Evolutionary conservation across 1,140 invertebrate genomes (phyloP), one percentile per base, ranked within the genome.

Genomic region (Adoxophyes honmai): DNA sequence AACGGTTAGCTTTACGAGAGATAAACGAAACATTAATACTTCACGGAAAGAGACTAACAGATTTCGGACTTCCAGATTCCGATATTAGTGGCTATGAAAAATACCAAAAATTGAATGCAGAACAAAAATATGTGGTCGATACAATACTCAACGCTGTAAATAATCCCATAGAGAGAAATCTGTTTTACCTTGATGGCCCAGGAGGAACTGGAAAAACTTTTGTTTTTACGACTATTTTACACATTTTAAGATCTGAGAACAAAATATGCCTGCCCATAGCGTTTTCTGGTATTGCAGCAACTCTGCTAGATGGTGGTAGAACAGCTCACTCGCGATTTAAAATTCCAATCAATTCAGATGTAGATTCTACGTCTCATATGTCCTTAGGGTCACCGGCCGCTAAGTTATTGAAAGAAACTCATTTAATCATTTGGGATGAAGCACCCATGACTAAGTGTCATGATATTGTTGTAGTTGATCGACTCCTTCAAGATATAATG

Each of bases 281-380:
- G 34, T 89, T 78, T n/a, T 85, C 76, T 16, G 86, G 87, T 34
- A 90, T 90, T 59, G 87, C 86, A 18, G 79, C 88, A 36, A 88
- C 80, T 55, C 71, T 89, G 51, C 44, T 90, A 15, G 62, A 71
- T 35, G 83, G 78, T 60, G 89, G 85, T n/a, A 55, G 66, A 68
- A 82, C 75, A 53, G 73, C 74, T 44, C 79, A 84, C 71, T 78
- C 76, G 59, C 60, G 60, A 64, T 73, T 81, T 44, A 82, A 82
- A 59, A 57, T 84, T 55, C 72, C 75, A 70, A 62, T 62, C 55
- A 57, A 57, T 57, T 57, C 55, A 57, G 52, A 62, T 62, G 39
- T 55, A 62, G 51, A 57, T 57, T 59, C 61, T 55, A 59, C 56
- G 52, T 62, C 55, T 57, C 52, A 62, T 62, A 62, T 62, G 55